Evolutionary conservation across 2,797 vertebrate species (phyloP).

Genomic region (Decapterus maruadsi): DNA sequence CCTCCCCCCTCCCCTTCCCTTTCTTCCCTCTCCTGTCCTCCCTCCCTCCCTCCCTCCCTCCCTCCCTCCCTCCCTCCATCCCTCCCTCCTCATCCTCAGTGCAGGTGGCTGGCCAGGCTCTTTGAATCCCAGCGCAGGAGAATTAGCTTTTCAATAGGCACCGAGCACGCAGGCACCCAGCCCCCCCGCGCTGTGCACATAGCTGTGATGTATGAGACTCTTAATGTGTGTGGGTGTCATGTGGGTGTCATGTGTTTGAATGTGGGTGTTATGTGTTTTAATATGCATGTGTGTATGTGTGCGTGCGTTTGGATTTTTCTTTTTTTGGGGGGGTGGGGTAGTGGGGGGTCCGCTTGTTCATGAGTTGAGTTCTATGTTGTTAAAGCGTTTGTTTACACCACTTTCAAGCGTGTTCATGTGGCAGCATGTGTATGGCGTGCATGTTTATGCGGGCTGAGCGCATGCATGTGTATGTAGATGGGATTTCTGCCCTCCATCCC

Average conservation of each 20-base stretch:
- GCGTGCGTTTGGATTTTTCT: conserved; percentile 32
- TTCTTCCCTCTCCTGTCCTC: conserved; percentile 21
- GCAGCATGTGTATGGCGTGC: conserved; percentile 24
- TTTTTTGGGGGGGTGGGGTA: neutral
- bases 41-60: conserved; percentile 33
- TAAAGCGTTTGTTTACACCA: conserved; percentile 31
- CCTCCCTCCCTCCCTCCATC: conserved; percentile 35
- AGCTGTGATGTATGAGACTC: conserved; percentile 63
- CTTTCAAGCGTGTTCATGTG: conserved; percentile 3
- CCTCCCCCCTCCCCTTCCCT: conserved; percentile 40
- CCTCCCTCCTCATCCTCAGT: conserved; percentile 53
- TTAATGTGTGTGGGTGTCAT: conserved; percentile 71
- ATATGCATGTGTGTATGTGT: conserved; percentile 42
- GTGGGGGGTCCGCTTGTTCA: conserved; percentile 18
- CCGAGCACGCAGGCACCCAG: conserved; percentile 54
- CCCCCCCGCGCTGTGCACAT: conserved; percentile 50
- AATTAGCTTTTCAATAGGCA: conserved; percentile 76
- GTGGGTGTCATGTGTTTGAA: conserved; percentile 67
- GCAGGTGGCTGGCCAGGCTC: conserved; percentile 78
- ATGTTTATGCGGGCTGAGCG: conserved; percentile 25
- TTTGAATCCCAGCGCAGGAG: conserved; percentile 61
- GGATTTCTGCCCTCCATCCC: conserved; percentile 67
- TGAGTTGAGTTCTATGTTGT: conserved; percentile 26
- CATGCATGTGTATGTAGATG: conserved; percentile 61
- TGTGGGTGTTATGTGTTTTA: conserved; percentile 65